These are phyloP conservation scores for Poeciliopsis prolifica DNA, from an alignment of 2,113 vertebrate species.

Conservation along the genomic window DNA sequence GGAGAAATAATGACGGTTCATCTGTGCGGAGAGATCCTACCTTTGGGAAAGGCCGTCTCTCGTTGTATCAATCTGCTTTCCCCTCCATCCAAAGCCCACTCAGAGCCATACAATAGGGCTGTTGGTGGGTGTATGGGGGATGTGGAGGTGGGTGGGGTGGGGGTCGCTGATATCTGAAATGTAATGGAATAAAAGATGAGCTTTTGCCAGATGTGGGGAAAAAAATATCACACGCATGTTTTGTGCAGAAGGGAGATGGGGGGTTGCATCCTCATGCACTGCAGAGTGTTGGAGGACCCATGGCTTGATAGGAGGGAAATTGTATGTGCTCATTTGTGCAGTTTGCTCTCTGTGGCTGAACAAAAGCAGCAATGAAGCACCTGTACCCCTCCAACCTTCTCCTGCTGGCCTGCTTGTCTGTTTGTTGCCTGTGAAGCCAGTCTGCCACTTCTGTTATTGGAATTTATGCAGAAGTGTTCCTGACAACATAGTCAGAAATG, in stretches of 20 bases:
- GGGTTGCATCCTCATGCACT: slow-evolving; percentile 3
- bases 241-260: slow-evolving; percentile 18
- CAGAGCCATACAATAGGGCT: slow-evolving; percentile 26
- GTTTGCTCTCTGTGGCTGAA: slow-evolving; percentile 37
- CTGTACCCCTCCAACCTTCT: slow-evolving; percentile 28
- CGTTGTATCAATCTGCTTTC: slow-evolving; percentile 42
- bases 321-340: slow-evolving; percentile 48
- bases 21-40: slow-evolving; percentile 40
- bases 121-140: background rate
- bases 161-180: slow-evolving; percentile 44
- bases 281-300: slow-evolving; percentile 3
- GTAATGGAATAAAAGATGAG: slow-evolving; percentile 75
- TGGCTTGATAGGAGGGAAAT: slow-evolving; percentile 23
- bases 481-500: slow-evolving; percentile 24
- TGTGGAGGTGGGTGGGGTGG: background rate
- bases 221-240: slow-evolving; percentile 53
- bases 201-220: slow-evolving; percentile 52
- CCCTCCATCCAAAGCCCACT: slow-evolving; percentile 35
- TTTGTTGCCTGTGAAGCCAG: slow-evolving; percentile 52
- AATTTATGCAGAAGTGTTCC: slow-evolving; percentile 35
- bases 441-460: slow-evolving; percentile 57
- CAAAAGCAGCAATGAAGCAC: slow-evolving; percentile 44
- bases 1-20: slow-evolving; percentile 53
- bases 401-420: slow-evolving; percentile 59
- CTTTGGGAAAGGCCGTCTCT: slow-evolving; percentile 44